A percentile compares a stretch with the other conserved stretches of the same genome.
These are phyloP conservation scores for Ctenopoma kingsleyae DNA, from an alignment of 2,797 vertebrate species.

Conservation along the genomic window DNA sequence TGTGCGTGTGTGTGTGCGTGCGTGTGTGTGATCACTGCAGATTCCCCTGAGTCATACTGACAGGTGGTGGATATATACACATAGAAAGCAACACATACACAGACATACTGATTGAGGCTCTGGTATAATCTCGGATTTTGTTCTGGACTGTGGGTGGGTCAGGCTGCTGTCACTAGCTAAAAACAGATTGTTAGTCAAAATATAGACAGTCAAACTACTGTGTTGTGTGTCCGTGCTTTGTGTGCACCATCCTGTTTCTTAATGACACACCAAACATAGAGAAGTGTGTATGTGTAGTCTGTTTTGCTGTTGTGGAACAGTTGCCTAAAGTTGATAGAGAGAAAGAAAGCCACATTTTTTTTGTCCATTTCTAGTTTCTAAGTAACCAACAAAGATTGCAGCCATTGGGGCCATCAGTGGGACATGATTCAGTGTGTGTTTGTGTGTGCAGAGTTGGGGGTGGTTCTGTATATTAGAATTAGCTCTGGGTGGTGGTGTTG, in stretches of 20 bases:
- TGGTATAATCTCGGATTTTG: conserved; percentile 56
- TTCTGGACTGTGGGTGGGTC: conserved; percentile 21
- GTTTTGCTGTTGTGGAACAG: conserved; percentile 40
- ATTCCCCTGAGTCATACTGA: conserved; percentile 67
- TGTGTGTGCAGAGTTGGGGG: conserved; percentile 10
- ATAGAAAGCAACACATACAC: conserved; percentile 26
- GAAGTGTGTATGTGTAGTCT: conserved; percentile 21
- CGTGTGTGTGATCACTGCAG: conserved; percentile 39
- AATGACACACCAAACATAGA: conserved; percentile 24
- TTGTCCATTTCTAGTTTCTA: conserved; percentile 70
- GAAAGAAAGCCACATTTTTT: conserved; percentile 41
- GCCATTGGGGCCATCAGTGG: conserved; percentile 61
- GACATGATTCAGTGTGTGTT: conserved; percentile 40
- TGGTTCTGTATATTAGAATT: conserved; percentile 64
- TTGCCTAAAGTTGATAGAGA: conserved; percentile 13
- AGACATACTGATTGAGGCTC: conserved; percentile 27
- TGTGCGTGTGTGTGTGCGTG: conserved; percentile 31
- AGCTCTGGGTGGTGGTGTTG: conserved; percentile 35
- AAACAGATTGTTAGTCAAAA: conserved; percentile 51
- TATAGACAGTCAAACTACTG: conserved; percentile 11
- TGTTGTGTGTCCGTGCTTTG: conserved; percentile 25
- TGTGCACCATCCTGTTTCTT: conserved; percentile 37
- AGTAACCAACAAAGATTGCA: conserved; percentile 76
- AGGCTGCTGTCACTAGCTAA: conserved; percentile 38
- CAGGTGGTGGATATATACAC: conserved; percentile 55